These are phyloP conservation scores for Parotocinclus haroldoi DNA, from an alignment of 2,797 vertebrate genomes.

Conservation along the genomic window DNA sequence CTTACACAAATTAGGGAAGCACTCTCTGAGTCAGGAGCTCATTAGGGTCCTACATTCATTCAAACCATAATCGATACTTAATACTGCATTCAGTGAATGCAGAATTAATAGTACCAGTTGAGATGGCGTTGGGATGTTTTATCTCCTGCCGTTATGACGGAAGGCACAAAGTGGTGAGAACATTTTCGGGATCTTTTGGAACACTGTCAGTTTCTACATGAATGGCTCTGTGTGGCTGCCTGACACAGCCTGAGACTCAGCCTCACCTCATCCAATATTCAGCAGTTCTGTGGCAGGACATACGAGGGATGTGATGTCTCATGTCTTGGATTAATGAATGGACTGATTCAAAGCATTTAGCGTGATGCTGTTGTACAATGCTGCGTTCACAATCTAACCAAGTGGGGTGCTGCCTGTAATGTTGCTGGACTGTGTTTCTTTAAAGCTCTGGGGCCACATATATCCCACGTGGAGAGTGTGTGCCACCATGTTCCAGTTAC, in stretches of 20 bases:
- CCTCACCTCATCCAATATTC: conserved; percentile 50
- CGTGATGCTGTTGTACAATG: conserved; percentile 16
- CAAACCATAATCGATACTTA: not conserved
- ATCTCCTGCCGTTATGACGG: too few species aligned
- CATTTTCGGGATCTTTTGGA: too few species aligned
- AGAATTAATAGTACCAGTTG: too few species aligned
- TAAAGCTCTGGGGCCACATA: conserved; percentile 12
- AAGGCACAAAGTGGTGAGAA: too few species aligned
- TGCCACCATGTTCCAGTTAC: conserved; percentile 55
- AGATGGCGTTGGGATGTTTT: not conserved
- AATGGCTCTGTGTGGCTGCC: conserved; percentile 24
- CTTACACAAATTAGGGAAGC: conserved; percentile 20
- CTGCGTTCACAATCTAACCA: conserved; percentile 20
- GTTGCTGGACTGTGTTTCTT: not conserved
- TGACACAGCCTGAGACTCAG: conserved; percentile 20
- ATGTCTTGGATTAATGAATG: conserved; percentile 41
- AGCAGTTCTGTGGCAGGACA: conserved; percentile 35
- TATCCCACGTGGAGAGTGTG: conserved; percentile 40
- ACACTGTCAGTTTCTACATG: too few species aligned
- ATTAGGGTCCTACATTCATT: conserved; percentile 12
- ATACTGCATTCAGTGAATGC: not conserved
- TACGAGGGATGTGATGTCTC: conserved; percentile 34
- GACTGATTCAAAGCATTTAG: conserved; percentile 32
- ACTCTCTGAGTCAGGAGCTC: conserved; percentile 4
- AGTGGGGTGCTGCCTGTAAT: conserved; percentile 5